Conservation (phyloP, 2,888 invertebrate genomes). For the Phymatocera aterrima region DNA sequence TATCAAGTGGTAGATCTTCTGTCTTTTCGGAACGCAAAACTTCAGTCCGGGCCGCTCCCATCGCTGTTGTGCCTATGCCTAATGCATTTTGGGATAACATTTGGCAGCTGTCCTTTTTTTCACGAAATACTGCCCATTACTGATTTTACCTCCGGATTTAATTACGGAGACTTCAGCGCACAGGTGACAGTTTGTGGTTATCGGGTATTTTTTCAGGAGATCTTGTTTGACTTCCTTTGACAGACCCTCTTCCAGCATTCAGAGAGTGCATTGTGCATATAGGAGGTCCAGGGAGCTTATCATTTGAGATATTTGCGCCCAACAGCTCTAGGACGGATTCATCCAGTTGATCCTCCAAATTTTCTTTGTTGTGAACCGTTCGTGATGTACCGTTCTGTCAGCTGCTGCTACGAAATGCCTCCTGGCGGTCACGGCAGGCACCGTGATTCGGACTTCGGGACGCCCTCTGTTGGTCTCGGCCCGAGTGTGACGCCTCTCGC, state of each 20-base stretch:
- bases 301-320: neutral
- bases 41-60: neutral
- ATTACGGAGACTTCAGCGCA: neutral
- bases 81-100: neutral
- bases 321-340: slow-evolving; percentile 4
- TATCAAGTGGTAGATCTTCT: neutral
- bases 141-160: neutral
- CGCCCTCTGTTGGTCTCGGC: neutral
- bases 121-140: neutral
- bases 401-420: neutral
- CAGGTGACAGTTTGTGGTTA: neutral
- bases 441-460: slow-evolving; percentile 1
- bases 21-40: neutral
- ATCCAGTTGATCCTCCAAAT: neutral
- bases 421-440: neutral
- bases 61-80: neutral
- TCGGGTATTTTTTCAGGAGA: neutral
- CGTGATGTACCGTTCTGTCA: neutral
- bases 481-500: slow-evolving; percentile 3
- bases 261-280: neutral
- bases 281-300: neutral
- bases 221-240: neutral
- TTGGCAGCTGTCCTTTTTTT: slow-evolving; percentile 6
- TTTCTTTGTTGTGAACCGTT: slow-evolving; percentile 2
- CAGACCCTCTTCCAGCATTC: neutral